Base-by-base conservation (phyloP, 64 coral and sea anemone species). In the Acropora tenuis region DNA sequence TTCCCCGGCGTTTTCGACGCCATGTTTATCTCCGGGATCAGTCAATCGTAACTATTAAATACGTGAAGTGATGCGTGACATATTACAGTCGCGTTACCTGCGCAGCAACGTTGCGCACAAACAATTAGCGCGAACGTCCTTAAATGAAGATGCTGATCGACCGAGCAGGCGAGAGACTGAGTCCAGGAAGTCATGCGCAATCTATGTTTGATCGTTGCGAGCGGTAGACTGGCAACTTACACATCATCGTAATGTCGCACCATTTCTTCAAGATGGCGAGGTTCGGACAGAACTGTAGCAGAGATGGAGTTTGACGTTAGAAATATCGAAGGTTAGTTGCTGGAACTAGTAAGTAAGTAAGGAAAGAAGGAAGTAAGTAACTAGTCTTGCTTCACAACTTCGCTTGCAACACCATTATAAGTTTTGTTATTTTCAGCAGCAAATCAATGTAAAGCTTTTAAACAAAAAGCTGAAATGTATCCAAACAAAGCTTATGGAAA, bases 201-300 rank as follows among this genome's bases (percentile, higher is more conserved):
- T 76, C 74, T 76, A 76, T 47, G 42, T 76, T 76, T 76, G 74
- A 76, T 76, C 44, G 74, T 46, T 76, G 74, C 43, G 74, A 41
- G 45, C 75, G 75, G 75, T 77, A 77, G 75, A 77, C 75, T 77
- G 75, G 75, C 44, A 49, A 77, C 75, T 46, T 48, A 46, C 75
- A 76, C 74, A 46, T 77, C 43, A 77, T 77, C 75, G 2, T 15
- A 47, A 47, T 46, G 75, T 77, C 43, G 47, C 45, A 16, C 75
- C 75, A 77, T 48, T 77, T 77, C 75, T 77, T 77, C 45, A 77
- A 77, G 75, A 77, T 77, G 75, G 75, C 75, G 75, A 46, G 30
- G 44, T 17, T 17, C 75, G 15, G 45, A 5, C 45, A 17, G 15
- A 13, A 48, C 2, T 12, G 44, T 10, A 47, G 9, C 9, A 47